Evolutionary conservation across 2,888 invertebrate genomes (phyloP), one percentile per base, ranked within the genome.

Genomic region (Clanis bilineata): DNA sequence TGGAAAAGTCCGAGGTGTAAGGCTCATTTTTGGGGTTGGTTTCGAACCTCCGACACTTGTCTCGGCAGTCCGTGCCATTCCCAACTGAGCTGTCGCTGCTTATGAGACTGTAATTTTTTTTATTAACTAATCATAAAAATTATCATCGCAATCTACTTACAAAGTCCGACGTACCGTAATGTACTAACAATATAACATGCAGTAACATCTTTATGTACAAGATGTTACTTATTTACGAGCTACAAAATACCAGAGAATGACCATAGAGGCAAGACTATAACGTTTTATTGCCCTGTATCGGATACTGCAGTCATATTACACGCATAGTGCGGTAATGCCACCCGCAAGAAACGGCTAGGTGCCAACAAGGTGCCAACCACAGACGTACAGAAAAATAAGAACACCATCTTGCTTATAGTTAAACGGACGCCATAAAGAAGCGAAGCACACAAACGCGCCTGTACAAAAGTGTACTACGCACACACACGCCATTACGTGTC

Each of bases 231-330:
- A 81, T 86, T 88, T 86, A 88, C 79, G 82, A 80, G 75, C 75
- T 74, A 72, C 79, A 77, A 78, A 86, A 85, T 76, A 80, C 77
- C 80, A 72, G 75, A 77, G 79, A 77, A 76, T 79, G 76, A 77
- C 77, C 72, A 77, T 79, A 76, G 77, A 76, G 65, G 73, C 74
- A 71, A 79, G 81, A 83, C 83, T 85, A 85, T 86, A 85, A 81
- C 83, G 73, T 86, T 90, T 89, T 89, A 90, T 86, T 84, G 79
- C 80, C 78, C 65, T 74, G 77, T 84, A 86, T 86, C 80, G 72
- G 78, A 77, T 78, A 77, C 75, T 74, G 76, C 74, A 78, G 77
- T 82, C 73, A 75, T 82, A 80, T 83, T 80, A 77, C 80, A 76
- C 75, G 80, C 81, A 85, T 76, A 79, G 70, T 67, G 72, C 75